Percentiles rank a stretch among this genome's conserved stretches.
Conservation (phyloP, 2,797 vertebrate genomes). For the Mormyrus proboscirostris region DNA sequence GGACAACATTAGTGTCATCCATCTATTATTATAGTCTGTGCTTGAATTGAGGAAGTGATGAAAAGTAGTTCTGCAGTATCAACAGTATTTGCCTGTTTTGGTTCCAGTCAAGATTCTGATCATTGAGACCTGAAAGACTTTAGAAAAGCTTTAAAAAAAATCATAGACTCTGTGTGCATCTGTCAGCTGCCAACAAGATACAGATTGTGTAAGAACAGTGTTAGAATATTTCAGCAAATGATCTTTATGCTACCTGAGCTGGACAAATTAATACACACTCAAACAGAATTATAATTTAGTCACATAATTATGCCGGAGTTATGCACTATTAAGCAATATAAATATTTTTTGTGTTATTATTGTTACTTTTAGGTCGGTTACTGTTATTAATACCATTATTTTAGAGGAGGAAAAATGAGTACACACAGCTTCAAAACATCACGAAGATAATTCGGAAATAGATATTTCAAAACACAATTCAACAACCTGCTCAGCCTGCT, state of each 20-base stretch:
- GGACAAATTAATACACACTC: not conserved
- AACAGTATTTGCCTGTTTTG: not conserved
- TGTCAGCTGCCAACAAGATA: not conserved
- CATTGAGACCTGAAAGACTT: not conserved
- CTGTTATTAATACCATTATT: not conserved
- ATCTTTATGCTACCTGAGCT: not conserved
- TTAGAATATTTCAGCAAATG: slow-evolving; percentile 1
- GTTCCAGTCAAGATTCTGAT: not conserved
- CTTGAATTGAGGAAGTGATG: not conserved
- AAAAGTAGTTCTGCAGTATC: not conserved
- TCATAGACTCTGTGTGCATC: not conserved
- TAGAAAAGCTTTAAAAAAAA: not conserved
- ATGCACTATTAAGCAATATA: slow-evolving; percentile 3
- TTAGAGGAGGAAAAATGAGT: not conserved
- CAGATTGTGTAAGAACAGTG: not conserved
- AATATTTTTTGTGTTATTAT: not conserved
- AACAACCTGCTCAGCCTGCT: not conserved
- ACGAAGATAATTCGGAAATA: not conserved
- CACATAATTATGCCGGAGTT: not conserved
- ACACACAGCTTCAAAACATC: not conserved
- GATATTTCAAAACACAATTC: slow-evolving; percentile 8
- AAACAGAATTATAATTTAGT: not conserved
- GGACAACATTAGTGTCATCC: not conserved
- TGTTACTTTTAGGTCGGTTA: not conserved
- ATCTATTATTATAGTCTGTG: not conserved